phyloP scores from a whole-genome alignment of 2,888 invertebrate genomes.

The Callimorpha dominula region DNA sequence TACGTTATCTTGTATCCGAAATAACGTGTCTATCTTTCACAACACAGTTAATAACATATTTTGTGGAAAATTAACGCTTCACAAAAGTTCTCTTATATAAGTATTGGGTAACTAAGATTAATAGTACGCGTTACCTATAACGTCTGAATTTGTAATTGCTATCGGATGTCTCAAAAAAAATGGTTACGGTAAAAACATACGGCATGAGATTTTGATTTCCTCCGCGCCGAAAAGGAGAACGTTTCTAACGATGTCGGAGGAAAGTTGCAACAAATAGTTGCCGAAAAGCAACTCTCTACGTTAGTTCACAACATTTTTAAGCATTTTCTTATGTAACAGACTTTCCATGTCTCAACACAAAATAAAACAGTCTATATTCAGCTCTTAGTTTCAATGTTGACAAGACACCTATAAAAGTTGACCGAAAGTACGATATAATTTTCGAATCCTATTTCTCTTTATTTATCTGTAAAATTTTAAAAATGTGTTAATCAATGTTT shows the following conservation, averaged over 20 bases:
- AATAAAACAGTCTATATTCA: too few relatives aligned
- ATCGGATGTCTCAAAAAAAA: constrained; percentile 34
- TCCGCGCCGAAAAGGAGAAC: too few relatives aligned
- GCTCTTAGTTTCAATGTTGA: too few relatives aligned
- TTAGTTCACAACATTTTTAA: too few relatives aligned
- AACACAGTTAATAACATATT: constrained; percentile 21
- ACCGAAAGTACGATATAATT: too few relatives aligned
- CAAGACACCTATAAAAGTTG: too few relatives aligned
- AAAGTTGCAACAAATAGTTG: not conserved
- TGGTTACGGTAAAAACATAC: constrained; percentile 27
- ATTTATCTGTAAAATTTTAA: too few relatives aligned
- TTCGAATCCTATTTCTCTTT: too few relatives aligned
- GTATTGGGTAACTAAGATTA: constrained; percentile 34
- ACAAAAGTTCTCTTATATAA: constrained; percentile 25
- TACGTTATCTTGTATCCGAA: constrained; percentile 1
- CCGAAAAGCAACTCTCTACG: too few relatives aligned
- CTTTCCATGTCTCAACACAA: too few relatives aligned
- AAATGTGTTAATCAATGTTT: too few relatives aligned
- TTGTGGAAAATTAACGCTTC: constrained; percentile 17
- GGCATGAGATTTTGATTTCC: not conserved
- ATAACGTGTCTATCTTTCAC: constrained; percentile 11
- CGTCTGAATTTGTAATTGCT: constrained; percentile 24
- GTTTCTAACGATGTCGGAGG: not conserved
- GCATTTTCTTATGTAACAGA: too few relatives aligned
- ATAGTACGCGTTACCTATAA: constrained; percentile 20